These are phyloP conservation scores for Crotalus viridis DNA, from an alignment of 2,113 vertebrate genomes.

Conservation along the genomic window DNA sequence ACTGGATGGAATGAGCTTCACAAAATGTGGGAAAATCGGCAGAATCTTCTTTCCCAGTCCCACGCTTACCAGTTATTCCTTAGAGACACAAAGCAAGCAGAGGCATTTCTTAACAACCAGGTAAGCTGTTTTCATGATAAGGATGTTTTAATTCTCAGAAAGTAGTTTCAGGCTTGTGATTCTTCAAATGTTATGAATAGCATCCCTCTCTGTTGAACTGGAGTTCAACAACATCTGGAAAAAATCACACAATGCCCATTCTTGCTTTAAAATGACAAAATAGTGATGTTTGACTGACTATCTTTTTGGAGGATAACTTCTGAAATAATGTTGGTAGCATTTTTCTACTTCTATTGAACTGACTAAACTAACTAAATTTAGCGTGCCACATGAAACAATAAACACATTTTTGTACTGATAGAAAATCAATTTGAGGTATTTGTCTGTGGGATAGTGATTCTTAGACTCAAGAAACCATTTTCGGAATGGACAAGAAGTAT, in stretches of 20 bases:
- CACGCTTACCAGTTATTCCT: conserved; percentile 97
- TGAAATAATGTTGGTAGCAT: background rate
- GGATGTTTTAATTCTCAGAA: background rate
- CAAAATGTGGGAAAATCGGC: conserved; percentile 99
- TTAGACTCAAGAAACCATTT: background rate
- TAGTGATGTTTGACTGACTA: background rate
- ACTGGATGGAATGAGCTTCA: conserved; percentile 98
- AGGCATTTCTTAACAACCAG: conserved; percentile 99
- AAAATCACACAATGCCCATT: background rate
- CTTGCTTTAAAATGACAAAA: background rate
- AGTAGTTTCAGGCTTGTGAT: background rate
- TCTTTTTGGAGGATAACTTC: background rate
- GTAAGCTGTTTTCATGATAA: conserved; percentile 65
- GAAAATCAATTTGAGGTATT: background rate
- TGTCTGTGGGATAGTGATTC: background rate
- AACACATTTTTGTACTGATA: background rate
- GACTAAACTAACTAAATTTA: background rate
- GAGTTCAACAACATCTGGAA: background rate
- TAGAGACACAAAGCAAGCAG: conserved; percentile 95
- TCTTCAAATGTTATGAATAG: background rate
- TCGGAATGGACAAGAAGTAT: background rate
- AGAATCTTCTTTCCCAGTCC: conserved; percentile 94
- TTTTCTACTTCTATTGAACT: background rate
- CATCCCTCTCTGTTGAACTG: background rate
- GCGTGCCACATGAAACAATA: background rate